A percentile compares a stretch with the other conserved stretches of the same genome.
Conservation (phyloP, 2,113 vertebrate species). For the Numida meleagris region DNA sequence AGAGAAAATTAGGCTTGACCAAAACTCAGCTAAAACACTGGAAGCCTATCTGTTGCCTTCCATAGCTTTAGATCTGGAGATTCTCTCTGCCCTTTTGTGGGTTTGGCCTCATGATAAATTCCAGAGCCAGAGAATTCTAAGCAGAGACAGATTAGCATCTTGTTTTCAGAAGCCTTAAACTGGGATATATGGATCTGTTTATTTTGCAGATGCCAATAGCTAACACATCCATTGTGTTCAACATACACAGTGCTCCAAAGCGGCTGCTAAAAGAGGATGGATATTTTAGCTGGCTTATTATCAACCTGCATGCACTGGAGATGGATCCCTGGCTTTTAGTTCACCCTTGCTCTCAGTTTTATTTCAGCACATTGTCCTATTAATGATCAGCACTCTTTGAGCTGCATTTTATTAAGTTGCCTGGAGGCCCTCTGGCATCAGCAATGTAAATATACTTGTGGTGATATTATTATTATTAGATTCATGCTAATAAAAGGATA, state of each 20-base stretch:
- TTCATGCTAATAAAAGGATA: constrained; percentile 65
- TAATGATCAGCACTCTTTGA: constrained; percentile 51
- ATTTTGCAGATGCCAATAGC: constrained; percentile 41
- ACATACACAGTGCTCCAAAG: constrained; percentile 8
- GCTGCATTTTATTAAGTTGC: constrained; percentile 60
- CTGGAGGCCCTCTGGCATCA: constrained; percentile 53
- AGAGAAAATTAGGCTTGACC: background rate
- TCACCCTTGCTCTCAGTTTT: constrained; percentile 46
- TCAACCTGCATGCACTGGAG: constrained; percentile 9
- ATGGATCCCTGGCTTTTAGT: constrained; percentile 35
- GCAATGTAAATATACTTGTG: constrained; percentile 66
- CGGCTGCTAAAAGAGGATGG: constrained; percentile 32
- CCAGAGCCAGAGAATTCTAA: constrained; percentile 5
- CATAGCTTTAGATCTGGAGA: background rate
- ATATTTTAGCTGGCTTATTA: constrained; percentile 39
- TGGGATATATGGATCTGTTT: background rate
- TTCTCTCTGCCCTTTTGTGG: constrained; percentile 3
- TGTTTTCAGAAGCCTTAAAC: constrained; percentile 53
- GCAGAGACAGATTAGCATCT: constrained; percentile 35
- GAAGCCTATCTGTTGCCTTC: background rate
- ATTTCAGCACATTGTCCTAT: constrained; percentile 60
- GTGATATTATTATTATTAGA: constrained; percentile 70
- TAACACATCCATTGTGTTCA: constrained; percentile 53
- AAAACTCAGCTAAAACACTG: background rate
- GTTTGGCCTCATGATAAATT: constrained; percentile 20